phyloP scores from a whole-genome alignment of 2,888 invertebrate genomes.

The Xanthorhoe spadicearia region DNA sequence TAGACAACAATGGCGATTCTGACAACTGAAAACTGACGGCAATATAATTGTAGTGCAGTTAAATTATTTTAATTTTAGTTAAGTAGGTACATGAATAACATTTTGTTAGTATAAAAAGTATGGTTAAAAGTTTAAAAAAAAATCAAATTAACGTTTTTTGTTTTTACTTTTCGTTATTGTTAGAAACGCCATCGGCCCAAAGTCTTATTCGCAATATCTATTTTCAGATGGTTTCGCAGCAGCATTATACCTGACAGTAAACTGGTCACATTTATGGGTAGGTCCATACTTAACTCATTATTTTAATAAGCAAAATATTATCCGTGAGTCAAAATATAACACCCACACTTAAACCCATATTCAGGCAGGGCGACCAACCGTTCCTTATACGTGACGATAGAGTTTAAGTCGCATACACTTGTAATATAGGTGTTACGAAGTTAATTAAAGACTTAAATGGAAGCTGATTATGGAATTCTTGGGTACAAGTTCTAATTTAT shows the following conservation, averaged over 20 bases:
- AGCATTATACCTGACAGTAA: slow-evolving; percentile 75
- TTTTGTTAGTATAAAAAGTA: no score
- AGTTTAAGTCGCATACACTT: slow-evolving; percentile 10
- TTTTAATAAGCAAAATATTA: slow-evolving; percentile 28
- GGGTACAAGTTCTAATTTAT: no score
- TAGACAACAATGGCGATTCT: no score
- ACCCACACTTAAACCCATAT: slow-evolving; percentile 28
- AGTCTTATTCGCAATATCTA: not conserved
- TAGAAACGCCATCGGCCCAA: not conserved
- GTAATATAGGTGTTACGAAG: slow-evolving; percentile 1
- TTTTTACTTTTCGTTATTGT: no score
- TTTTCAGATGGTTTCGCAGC: slow-evolving; percentile 75
- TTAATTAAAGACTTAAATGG: not conserved
- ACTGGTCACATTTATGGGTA: slow-evolving; percentile 73
- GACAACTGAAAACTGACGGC: no score
- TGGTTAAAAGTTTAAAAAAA: no score
- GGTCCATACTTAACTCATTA: slow-evolving; percentile 32
- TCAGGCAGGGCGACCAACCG: slow-evolving; percentile 17
- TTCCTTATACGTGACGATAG: slow-evolving; percentile 19
- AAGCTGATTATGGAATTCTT: no score
- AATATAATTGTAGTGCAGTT: no score
- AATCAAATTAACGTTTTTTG: no score
- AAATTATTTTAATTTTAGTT: no score
- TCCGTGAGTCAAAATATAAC: slow-evolving; percentile 31
- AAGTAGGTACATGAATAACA: no score